These are phyloP conservation scores for Anhinga rufa DNA, from an alignment of 2,113 vertebrate species.

Conservation along the genomic window DNA sequence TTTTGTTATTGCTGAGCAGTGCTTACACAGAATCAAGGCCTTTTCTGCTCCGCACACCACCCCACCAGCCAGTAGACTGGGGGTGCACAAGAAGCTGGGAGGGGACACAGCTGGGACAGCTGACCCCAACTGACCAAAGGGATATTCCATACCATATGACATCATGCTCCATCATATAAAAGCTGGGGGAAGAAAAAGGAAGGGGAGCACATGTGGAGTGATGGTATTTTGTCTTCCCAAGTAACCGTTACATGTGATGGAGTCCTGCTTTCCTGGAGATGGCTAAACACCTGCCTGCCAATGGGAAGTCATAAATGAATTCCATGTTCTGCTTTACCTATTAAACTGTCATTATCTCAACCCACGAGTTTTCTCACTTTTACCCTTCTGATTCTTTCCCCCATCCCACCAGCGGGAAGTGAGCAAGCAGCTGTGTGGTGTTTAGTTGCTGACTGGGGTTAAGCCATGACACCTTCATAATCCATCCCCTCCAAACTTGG, in stretches of 20 bases:
- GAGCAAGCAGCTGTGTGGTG: neutral
- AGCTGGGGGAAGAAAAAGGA: neutral
- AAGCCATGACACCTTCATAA: neutral
- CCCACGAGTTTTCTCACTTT: neutral
- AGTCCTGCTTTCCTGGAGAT: neutral
- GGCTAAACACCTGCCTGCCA: neutral
- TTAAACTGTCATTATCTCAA: neutral
- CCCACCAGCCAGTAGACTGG: neutral
- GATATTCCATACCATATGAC: neutral
- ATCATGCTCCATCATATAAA: neutral
- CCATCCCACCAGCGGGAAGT: neutral
- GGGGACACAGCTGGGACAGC: neutral
- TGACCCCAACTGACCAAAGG: neutral
- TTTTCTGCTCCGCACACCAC: neutral
- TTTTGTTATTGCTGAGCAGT: neutral
- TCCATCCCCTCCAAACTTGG: conserved; percentile 4
- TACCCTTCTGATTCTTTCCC: neutral
- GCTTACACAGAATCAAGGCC: neutral
- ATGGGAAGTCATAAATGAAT: neutral
- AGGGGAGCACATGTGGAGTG: neutral
- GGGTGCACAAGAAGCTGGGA: neutral
- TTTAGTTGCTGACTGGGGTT: neutral
- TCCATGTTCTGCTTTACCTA: neutral
- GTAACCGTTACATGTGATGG: neutral
- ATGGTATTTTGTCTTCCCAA: neutral